Percentiles rank a stretch among this genome's conserved stretches.
Conservation (phyloP, 1,140 invertebrate genomes). For the Cyphomyrmex costatus region DNA sequence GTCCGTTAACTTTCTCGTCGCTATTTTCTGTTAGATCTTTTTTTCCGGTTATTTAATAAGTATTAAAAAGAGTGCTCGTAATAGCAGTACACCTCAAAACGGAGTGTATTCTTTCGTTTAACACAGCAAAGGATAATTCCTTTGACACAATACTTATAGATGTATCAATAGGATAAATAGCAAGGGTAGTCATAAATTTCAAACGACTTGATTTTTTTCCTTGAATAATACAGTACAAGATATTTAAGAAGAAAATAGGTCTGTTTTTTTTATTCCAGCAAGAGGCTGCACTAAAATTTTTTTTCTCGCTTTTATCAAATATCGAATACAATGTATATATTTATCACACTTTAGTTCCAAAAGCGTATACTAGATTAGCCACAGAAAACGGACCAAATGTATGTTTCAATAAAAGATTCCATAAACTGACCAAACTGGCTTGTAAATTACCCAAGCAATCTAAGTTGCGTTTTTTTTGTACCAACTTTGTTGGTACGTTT, state of each 20-base stretch:
- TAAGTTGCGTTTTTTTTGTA: too few relatives aligned
- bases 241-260: not conserved
- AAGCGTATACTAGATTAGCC: too few relatives aligned
- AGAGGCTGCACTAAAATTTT: too few relatives aligned
- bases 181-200: not conserved
- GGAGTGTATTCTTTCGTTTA: constrained; percentile 5
- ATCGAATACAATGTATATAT: too few relatives aligned
- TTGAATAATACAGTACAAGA: not conserved
- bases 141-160: not conserved
- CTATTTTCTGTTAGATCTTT: constrained; percentile 30
- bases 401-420: not conserved
- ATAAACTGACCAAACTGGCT: not conserved
- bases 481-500: too few relatives aligned
- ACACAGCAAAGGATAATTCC: not conserved
- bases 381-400: too few relatives aligned
- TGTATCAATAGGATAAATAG: not conserved
- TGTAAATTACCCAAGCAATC: too few relatives aligned
- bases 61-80: constrained; percentile 19
- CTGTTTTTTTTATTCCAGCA: too few relatives aligned
- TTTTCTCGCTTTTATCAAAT: too few relatives aligned
- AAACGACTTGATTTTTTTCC: too few relatives aligned
- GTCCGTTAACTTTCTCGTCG: constrained; percentile 43
- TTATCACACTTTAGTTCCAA: too few relatives aligned
- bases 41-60: not conserved
- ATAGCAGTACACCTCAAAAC: not conserved